These are phyloP conservation scores for Atherinomorus stipes DNA, from an alignment of 2,113 vertebrate species.

Conservation along the genomic window DNA sequence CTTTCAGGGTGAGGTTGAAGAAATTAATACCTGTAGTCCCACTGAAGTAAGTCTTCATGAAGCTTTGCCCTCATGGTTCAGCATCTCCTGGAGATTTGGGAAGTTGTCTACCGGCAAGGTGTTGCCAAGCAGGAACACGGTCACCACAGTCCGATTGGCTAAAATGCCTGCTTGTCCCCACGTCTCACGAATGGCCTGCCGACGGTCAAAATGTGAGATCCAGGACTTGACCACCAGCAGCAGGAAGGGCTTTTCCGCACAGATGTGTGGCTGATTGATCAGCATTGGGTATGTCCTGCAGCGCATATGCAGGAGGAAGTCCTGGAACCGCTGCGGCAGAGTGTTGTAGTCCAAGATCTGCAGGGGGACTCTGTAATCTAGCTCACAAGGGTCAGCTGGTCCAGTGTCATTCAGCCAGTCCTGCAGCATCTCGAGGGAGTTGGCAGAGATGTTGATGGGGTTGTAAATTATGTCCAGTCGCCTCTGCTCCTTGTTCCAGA, in stretches of 20 bases:
- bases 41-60: slow-evolving; percentile 90
- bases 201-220: slow-evolving; percentile 90
- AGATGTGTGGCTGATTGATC: slow-evolving; percentile 85
- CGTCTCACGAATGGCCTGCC: slow-evolving; percentile 93
- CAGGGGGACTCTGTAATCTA: slow-evolving; percentile 78
- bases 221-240: slow-evolving; percentile 92
- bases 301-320: slow-evolving; percentile 90
- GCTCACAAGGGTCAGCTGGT: slow-evolving; percentile 80
- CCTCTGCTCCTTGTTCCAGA: slow-evolving; percentile 94
- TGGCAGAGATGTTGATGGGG: slow-evolving; percentile 76
- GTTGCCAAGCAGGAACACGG: slow-evolving; percentile 90
- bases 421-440: slow-evolving; percentile 64
- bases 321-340: slow-evolving; percentile 89
- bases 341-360: slow-evolving; percentile 84
- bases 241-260: slow-evolving; percentile 87
- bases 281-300: slow-evolving; percentile 89
- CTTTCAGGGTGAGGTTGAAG: slow-evolving; percentile 95
- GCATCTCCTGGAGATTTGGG: slow-evolving; percentile 88
- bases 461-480: slow-evolving; percentile 87
- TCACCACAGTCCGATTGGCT: slow-evolving; percentile 83
- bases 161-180: slow-evolving; percentile 88
- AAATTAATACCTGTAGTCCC: slow-evolving; percentile 95
- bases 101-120: slow-evolving; percentile 84
- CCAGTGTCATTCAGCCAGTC: slow-evolving; percentile 81
- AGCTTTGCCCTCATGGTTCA: slow-evolving; percentile 87